These are phyloP conservation scores for Sarcophaga peregrina DNA, from an alignment of 1,140 invertebrate genomes.

Conservation along the genomic window DNA sequence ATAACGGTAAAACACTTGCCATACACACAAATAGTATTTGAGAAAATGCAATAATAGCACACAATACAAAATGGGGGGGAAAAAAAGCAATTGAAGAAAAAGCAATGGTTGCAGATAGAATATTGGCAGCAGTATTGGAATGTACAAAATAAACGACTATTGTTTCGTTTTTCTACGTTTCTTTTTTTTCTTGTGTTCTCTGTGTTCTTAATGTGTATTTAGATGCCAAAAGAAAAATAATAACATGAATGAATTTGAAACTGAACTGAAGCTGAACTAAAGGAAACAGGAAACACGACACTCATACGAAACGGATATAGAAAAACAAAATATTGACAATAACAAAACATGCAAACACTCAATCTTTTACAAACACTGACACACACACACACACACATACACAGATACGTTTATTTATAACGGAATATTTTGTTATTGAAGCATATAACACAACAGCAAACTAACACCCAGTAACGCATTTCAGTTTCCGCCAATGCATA, in stretches of 20 bases:
- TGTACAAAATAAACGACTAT: neutral
- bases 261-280: neutral
- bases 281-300: neutral
- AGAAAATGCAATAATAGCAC: slow-evolving; percentile 34
- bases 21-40: slow-evolving; percentile 8
- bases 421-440: neutral
- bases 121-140: slow-evolving; percentile 30
- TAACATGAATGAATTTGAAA: neutral
- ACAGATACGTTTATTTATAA: no score
- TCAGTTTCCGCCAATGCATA: slow-evolving; percentile 26
- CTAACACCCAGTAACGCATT: slow-evolving; percentile 44
- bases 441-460: slow-evolving; percentile 14
- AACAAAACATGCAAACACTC: neutral
- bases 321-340: slow-evolving; percentile 39
- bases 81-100: neutral
- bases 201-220: slow-evolving; percentile 28
- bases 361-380: neutral
- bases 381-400: neutral
- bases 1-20: slow-evolving; percentile 31
- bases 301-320: neutral
- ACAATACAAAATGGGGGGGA: neutral
- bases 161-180: slow-evolving; percentile 8
- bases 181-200: no score
- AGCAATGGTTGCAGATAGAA: neutral
- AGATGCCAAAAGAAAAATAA: slow-evolving; percentile 31